Conservation (phyloP, 2,113 vertebrate genomes). For the Anseranas semipalmata region DNA sequence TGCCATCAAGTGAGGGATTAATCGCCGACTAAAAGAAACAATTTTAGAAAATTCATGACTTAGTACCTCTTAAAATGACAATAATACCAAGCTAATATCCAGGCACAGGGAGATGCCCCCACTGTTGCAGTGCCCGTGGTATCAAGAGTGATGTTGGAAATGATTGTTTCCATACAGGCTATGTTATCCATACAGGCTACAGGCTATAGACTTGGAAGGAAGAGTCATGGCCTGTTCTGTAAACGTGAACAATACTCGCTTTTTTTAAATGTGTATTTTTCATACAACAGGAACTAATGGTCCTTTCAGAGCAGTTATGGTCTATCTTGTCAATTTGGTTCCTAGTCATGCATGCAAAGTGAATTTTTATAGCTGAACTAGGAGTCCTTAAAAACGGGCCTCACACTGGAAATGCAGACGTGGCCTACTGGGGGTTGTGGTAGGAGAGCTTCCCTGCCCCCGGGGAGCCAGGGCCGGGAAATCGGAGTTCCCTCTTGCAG, state of each 20-base stretch:
- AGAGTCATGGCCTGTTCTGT: conserved; percentile 27
- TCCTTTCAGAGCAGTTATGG: conserved; percentile 52
- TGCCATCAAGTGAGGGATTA: background rate
- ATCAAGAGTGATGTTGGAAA: conserved; percentile 34
- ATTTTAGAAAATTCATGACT: background rate
- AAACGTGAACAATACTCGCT: conserved; percentile 38
- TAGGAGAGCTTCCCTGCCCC: conserved; percentile 29
- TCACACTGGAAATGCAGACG: conserved; percentile 53
- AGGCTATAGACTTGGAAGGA: conserved; percentile 43
- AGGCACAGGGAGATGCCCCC: background rate
- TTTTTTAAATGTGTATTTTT: conserved; percentile 28
- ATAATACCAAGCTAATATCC: background rate
- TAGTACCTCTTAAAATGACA: background rate
- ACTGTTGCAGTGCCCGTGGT: conserved; percentile 3
- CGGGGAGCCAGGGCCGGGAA: conserved; percentile 32
- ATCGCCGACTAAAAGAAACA: background rate
- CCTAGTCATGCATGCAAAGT: conserved; percentile 55
- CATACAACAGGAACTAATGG: conserved; percentile 43
- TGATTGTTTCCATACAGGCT: background rate
- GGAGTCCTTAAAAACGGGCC: conserved; percentile 63
- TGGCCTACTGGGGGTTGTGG: conserved; percentile 10
- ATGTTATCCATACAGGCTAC: no score
- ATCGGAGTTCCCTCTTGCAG: conserved; percentile 23
- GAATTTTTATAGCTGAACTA: conserved; percentile 61
- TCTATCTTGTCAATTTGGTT: conserved; percentile 59